Conservation (phyloP, 92 coral and sea anemone species). For the Zoanthus sansibaricus region DNA sequence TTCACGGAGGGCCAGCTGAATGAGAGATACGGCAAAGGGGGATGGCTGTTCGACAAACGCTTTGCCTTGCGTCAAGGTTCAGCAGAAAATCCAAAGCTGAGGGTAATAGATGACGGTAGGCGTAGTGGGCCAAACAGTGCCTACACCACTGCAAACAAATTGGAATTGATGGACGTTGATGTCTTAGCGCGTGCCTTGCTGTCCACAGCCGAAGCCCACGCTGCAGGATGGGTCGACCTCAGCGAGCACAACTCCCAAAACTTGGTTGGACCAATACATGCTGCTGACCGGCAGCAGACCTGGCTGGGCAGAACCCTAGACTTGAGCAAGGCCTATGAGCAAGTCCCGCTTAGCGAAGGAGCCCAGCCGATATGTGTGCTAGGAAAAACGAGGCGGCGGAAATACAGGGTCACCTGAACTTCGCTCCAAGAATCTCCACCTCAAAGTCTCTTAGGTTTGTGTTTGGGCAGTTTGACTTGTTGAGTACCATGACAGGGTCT, state of each 20-base stretch:
- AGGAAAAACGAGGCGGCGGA: neutral
- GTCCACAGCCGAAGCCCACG: neutral
- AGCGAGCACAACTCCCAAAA: neutral
- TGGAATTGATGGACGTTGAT: neutral
- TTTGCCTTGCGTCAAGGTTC: too few relatives aligned
- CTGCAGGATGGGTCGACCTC: neutral
- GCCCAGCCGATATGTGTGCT: neutral
- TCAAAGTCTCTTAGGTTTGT: neutral
- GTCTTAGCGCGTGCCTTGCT: neutral
- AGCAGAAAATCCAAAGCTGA: too few relatives aligned
- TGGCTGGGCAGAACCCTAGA: neutral
- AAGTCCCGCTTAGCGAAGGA: neutral
- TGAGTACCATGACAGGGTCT: too few relatives aligned
- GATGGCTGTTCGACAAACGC: too few relatives aligned
- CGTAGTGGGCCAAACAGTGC: too few relatives aligned
- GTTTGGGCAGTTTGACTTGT: neutral
- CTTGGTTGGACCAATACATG: neutral
- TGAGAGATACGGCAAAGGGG: too few relatives aligned
- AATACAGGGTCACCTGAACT: neutral
- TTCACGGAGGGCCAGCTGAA: too few relatives aligned
- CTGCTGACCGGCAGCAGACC: neutral
- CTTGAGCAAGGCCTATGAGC: neutral
- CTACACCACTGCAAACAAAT: too few relatives aligned
- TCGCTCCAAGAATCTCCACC: neutral
- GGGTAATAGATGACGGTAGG: too few relatives aligned